Evolutionary conservation across 2,797 vertebrate species (phyloP).

Genomic region (Darevskia mixta): DNA sequence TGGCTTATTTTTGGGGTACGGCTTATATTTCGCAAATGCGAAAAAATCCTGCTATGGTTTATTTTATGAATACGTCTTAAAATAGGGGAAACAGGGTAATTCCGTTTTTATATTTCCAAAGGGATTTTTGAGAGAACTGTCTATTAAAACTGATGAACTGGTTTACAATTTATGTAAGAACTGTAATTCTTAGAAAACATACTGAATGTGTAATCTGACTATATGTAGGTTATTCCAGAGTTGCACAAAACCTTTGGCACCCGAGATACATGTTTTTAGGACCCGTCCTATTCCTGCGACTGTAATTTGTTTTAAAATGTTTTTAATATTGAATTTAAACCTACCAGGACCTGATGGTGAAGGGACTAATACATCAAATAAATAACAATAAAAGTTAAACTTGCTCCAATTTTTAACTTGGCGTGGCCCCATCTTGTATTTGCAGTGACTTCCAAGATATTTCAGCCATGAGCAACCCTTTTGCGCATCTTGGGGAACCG

Average conservation of each 20-base stretch:
- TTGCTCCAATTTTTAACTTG: neutral
- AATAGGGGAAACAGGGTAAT: too few species aligned
- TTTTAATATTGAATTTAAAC: too few species aligned
- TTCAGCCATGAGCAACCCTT: slow-evolving; percentile 86
- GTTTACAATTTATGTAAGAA: neutral
- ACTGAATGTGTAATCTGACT: neutral
- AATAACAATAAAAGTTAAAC: too few species aligned
- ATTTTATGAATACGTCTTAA: too few species aligned
- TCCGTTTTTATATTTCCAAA: neutral
- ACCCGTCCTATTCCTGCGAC: too few species aligned
- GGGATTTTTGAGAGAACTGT: neutral
- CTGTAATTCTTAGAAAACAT: neutral
- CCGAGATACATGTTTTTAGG: too few species aligned
- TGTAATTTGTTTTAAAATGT: too few species aligned
- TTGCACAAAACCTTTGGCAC: neutral
- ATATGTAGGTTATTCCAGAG: neutral
- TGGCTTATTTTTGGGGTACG: too few species aligned
- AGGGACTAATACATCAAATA: too few species aligned
- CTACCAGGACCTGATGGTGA: too few species aligned
- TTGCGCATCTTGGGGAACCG: slow-evolving; percentile 83
- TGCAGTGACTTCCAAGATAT: slow-evolving; percentile 18
- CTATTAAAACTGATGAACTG: neutral
- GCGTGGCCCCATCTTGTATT: slow-evolving; percentile 19
- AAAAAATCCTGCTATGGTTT: too few species aligned
- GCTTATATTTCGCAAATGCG: too few species aligned